phyloP scores from a whole-genome alignment of 1,140 invertebrate genomes.

The Drosophila pruinosa region DNA sequence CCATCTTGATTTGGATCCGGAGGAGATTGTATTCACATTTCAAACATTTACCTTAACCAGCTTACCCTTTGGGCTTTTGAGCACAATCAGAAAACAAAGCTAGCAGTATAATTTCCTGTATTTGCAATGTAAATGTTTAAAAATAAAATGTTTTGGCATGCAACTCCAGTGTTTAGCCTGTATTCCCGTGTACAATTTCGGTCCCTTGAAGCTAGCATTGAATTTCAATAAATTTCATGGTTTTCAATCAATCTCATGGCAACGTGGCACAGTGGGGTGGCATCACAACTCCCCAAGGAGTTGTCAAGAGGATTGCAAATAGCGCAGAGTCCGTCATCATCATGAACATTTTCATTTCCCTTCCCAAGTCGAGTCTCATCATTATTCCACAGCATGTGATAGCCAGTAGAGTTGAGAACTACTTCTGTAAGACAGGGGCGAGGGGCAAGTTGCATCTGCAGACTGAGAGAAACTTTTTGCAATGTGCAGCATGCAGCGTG shows the following conservation, averaged over 20 bases:
- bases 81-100: not conserved
- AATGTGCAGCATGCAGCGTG: not conserved
- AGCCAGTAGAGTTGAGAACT: not conserved
- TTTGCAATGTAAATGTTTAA: not conserved
- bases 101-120: not conserved
- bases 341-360: constrained; percentile 3
- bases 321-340: constrained; percentile 50
- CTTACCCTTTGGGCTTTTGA: not conserved
- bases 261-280: constrained; percentile 41
- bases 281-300: constrained; percentile 51
- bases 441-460: not conserved
- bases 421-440: not conserved
- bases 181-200: not conserved
- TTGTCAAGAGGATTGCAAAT: constrained; percentile 70
- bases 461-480: constrained; percentile 6
- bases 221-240: constrained; percentile 79
- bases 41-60: no score
- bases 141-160: constrained; percentile 2
- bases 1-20: no score
- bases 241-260: constrained; percentile 77
- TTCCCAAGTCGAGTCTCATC: not conserved
- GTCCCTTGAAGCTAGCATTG: constrained; percentile 52
- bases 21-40: no score
- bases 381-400: constrained; percentile 5
- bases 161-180: not conserved